These are phyloP conservation scores for Bufotes viridis DNA, from an alignment of 2,797 vertebrate genomes.

Conservation along the genomic window DNA sequence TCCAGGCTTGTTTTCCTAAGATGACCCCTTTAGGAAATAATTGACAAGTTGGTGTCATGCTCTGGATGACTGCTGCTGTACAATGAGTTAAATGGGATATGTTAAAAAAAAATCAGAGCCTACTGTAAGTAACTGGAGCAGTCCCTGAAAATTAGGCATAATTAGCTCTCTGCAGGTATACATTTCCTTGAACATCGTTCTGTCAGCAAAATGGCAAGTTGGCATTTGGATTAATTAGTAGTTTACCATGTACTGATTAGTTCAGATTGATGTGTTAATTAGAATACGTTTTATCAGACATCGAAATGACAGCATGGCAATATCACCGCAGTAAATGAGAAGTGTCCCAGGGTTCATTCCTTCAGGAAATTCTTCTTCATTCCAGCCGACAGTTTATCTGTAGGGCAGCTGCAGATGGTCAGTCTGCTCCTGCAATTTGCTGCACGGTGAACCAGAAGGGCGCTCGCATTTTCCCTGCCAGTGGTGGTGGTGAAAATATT, in stretches of 20 bases:
- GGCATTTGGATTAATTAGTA: conserved; percentile 2
- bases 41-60: background rate
- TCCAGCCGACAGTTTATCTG: conserved; percentile 2
- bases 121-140: background rate
- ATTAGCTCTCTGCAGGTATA: background rate
- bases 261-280: conserved; percentile 20
- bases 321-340: too few relatives aligned
- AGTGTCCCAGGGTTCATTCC: background rate
- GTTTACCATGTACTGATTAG: conserved; percentile 10
- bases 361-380: background rate
- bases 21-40: too few relatives aligned
- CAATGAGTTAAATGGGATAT: background rate
- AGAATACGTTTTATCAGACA: conserved; percentile 2
- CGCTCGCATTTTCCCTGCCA: background rate
- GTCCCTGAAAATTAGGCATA: background rate
- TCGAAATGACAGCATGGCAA: background rate
- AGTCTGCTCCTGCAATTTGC: conserved; percentile 24
- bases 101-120: background rate
- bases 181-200: background rate
- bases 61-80: background rate
- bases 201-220: background rate
- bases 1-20: too few relatives aligned
- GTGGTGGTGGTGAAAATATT: background rate
- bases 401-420: conserved; percentile 26
- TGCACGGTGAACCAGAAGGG: conserved; percentile 17